Evolutionary conservation across 1,140 invertebrate genomes (phyloP).

Genomic region (Diorhabda elongata): DNA sequence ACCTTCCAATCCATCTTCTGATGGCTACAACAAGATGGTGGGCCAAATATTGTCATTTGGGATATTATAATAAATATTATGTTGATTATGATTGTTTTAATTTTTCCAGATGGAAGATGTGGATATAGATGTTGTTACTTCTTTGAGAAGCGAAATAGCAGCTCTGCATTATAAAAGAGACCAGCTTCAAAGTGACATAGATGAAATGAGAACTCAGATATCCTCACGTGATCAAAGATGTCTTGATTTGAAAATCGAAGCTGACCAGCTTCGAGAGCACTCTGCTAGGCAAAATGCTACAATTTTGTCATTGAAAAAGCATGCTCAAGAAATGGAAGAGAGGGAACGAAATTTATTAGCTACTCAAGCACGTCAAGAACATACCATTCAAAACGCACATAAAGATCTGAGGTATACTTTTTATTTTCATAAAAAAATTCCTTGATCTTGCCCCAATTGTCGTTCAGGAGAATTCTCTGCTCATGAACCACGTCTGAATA

Average conservation of each 20-base stretch:
- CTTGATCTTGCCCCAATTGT: neutral
- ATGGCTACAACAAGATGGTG: too few relatives aligned
- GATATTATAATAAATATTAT: neutral
- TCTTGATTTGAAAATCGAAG: conserved; percentile 62
- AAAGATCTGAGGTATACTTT: conserved; percentile 59
- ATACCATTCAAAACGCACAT: conserved; percentile 66
- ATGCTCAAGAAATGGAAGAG: conserved; percentile 74
- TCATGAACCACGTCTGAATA: too few relatives aligned
- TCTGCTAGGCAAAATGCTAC: conserved; percentile 73
- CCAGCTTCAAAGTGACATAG: conserved; percentile 68
- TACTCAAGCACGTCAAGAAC: conserved; percentile 61
- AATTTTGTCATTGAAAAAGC: conserved; percentile 71
- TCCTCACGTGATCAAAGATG: conserved; percentile 62
- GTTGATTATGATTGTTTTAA: too few relatives aligned
- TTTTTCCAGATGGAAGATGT: conserved; percentile 53
- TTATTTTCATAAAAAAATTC: neutral
- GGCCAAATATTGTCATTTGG: too few relatives aligned
- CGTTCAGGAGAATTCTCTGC: neutral
- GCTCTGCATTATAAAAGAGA: conserved; percentile 77
- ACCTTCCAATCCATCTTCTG: too few relatives aligned
- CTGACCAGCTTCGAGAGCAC: conserved; percentile 71
- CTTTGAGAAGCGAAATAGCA: conserved; percentile 72
- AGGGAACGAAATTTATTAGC: conserved; percentile 63
- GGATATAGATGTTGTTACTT: conserved; percentile 62
- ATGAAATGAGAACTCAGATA: conserved; percentile 63